phyloP scores from a whole-genome alignment of 2,888 invertebrate genomes.

The Acronicta leporina region DNA sequence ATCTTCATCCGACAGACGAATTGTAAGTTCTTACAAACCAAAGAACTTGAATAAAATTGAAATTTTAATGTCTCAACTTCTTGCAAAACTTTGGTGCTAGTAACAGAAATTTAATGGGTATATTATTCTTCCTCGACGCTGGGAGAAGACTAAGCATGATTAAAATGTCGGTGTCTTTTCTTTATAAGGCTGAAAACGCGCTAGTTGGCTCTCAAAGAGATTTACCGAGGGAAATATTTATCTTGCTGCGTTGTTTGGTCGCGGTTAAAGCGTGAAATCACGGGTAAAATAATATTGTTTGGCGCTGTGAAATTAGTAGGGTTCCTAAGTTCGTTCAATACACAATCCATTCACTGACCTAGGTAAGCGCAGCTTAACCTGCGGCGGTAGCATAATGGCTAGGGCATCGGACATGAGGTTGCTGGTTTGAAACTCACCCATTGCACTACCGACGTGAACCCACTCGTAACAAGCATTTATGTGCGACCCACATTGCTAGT shows the following conservation, averaged over 20 bases:
- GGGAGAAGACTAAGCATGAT: conserved; percentile 4
- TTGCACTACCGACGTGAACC: too few species aligned
- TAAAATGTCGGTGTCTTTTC: conserved; percentile 11
- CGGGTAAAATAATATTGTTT: too few species aligned
- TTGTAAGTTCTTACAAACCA: background rate
- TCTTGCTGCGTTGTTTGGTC: background rate
- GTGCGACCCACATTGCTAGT: too few species aligned
- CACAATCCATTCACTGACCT: too few species aligned
- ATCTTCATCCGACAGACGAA: background rate
- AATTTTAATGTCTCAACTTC: conserved; percentile 1
- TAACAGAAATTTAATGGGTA: conserved; percentile 27
- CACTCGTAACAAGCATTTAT: too few species aligned
- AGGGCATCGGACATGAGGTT: too few species aligned
- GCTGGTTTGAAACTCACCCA: too few species aligned
- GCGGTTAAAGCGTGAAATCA: background rate
- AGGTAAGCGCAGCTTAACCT: too few species aligned
- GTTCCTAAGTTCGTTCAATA: too few species aligned
- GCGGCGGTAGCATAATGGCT: too few species aligned
- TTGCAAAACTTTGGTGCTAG: conserved; percentile 16
- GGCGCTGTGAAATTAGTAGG: too few species aligned
- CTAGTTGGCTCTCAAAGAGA: background rate
- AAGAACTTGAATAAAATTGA: conserved; percentile 3
- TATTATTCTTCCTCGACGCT: conserved; percentile 37
- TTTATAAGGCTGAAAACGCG: background rate
- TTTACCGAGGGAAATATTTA: background rate